Base-by-base conservation (phyloP, 2,113 vertebrate species). In the Calidris pugnax region DNA sequence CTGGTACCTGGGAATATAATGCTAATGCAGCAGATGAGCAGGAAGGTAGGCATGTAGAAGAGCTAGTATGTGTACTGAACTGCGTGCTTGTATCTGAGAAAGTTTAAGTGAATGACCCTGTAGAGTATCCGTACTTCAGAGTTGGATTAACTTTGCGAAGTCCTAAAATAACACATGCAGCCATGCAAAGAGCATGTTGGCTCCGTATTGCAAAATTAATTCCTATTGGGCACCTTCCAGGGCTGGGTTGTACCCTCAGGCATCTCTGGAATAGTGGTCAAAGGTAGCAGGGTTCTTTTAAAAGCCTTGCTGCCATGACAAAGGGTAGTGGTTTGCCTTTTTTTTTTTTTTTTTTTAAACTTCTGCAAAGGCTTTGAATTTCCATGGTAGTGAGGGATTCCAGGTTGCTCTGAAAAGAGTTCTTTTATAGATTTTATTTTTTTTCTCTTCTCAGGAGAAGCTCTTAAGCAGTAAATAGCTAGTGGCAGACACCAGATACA, bases 231-330 rank as follows among this genome's bases (percentile, higher is more conserved):
- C 89, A 76, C 53, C 50, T 95, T 92, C 95, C 96, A 96, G 73
- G n/a, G 13, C 85, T 92, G 69, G 76, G 73, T 78, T 96, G 90
- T 94, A 90, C 68, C 56, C 80, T 97, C 53, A 91, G 84, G 95
- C 86, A 97, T 97, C 72, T 87, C 51, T 92, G 94, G 86, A 95
- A 94, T 94, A 97, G 83, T 94, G 90, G 95, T 93, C 95, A 97
- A 95, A 93, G 93, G 92, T 95, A 63, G 86, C 62, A 48, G 26
- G 39, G 76, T 57, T 89, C 60, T 95, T 97, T 72, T 68, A 53
- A 75, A 86, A 91, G 69, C 71, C 28, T 12, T 60, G 11, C 64
- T 87, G 51, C 35, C 7, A 3, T 94, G 56, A 84, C 72, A 90
- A 75, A 92, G 64, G 14, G 14, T 57, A 26, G 30, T 69, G 22